phyloP scores from a whole-genome alignment of 2,797 vertebrate genomes.

The Nothura maculosa region DNA sequence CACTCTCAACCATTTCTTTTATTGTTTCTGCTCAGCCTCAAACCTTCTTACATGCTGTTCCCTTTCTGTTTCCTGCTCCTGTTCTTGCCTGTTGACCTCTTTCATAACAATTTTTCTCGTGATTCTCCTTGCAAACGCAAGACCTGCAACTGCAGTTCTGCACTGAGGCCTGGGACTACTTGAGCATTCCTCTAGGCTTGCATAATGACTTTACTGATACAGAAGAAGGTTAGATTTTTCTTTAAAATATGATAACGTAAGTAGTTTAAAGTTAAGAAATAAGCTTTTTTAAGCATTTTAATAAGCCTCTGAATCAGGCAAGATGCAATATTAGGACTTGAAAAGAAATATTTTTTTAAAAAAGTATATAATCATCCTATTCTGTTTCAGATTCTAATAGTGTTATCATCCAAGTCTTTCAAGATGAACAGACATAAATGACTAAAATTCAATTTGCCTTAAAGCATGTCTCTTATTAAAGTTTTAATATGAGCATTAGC shows the following conservation, averaged over 20 bases:
- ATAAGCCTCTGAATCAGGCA: background rate
- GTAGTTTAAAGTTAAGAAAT: constrained; percentile 7
- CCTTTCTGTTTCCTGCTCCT: background rate
- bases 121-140: background rate
- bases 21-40: background rate
- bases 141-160: background rate
- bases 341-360: background rate
- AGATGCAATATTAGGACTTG: background rate
- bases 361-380: background rate
- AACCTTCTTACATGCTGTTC: background rate
- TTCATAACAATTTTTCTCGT: background rate
- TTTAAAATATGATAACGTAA: background rate
- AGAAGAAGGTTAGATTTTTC: background rate
- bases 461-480: constrained; percentile 32
- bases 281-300: background rate
- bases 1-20: background rate
- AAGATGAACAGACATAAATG: background rate
- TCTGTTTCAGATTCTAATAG: constrained; percentile 2
- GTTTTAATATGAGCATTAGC: constrained; percentile 42
- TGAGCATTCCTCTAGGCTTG: background rate
- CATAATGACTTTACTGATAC: background rate
- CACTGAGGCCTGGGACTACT: background rate
- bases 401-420: background rate
- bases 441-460: constrained; percentile 27
- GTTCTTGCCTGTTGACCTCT: background rate